Percentiles rank a stretch among this genome's conserved stretches.
These are phyloP conservation scores for Ricordea florida DNA, from an alignment of 92 coral and sea anemone species.

Conservation along the genomic window DNA sequence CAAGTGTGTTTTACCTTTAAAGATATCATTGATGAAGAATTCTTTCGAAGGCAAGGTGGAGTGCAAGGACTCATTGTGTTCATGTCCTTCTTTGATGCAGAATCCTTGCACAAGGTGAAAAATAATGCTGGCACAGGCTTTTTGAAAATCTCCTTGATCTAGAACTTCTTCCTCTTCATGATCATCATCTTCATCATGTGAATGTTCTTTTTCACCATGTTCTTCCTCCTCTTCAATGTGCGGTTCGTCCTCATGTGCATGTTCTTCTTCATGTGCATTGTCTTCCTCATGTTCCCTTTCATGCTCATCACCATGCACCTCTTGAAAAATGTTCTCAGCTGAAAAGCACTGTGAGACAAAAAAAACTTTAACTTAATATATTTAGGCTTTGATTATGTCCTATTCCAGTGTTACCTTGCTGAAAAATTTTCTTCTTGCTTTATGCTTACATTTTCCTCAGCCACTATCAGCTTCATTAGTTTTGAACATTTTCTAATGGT, in stretches of 20 bases:
- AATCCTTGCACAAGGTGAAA: slow-evolving; percentile 72
- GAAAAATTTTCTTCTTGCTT: too few species aligned
- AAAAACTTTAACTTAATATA: too few species aligned
- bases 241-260: too few species aligned
- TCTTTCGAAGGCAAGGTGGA: slow-evolving; percentile 51
- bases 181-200: background rate
- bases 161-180: slow-evolving; percentile 20
- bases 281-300: background rate
- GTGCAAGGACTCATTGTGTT: slow-evolving; percentile 16
- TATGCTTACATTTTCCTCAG: too few species aligned
- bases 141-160: slow-evolving; percentile 74
- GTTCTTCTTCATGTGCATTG: background rate
- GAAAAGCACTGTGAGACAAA: too few species aligned
- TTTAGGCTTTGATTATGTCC: too few species aligned
- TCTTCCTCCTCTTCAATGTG: slow-evolving; percentile 10
- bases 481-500: too few species aligned
- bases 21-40: slow-evolving; percentile 69
- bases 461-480: too few species aligned
- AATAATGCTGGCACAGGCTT: slow-evolving; percentile 75
- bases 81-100: slow-evolving; percentile 66
- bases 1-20: slow-evolving; percentile 25
- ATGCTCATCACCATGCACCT: background rate
- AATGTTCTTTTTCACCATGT: background rate
- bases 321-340: too few species aligned
- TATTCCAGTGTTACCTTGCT: too few species aligned